Conservation (phyloP, 2,113 vertebrate species). For the Axis porcinus region DNA sequence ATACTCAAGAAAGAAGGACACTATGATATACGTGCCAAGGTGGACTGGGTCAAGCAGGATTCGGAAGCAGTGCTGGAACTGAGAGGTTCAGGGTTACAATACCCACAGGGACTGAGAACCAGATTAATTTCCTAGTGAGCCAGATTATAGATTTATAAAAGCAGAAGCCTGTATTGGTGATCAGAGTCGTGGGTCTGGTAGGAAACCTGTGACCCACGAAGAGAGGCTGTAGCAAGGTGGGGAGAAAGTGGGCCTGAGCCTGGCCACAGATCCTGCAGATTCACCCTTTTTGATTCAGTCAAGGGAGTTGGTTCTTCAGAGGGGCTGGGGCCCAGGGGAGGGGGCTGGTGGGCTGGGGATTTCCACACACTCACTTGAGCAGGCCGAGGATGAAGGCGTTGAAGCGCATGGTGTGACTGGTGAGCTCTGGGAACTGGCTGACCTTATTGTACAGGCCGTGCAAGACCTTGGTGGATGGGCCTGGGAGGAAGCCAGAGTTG, state of each 20-base stretch:
- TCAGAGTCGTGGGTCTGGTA: not conserved
- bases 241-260: not conserved
- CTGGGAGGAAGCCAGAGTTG: constrained; percentile 71
- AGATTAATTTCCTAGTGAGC: not conserved
- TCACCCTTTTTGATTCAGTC: not conserved
- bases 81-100: not conserved
- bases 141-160: not conserved
- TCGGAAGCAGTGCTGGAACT: not conserved
- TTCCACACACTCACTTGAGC: constrained; percentile 89
- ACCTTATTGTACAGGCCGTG: constrained; percentile 92
- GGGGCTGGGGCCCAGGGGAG: not conserved
- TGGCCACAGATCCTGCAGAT: not conserved
- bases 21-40: not conserved
- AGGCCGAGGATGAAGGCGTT: constrained; percentile 97
- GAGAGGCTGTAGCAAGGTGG: not conserved
- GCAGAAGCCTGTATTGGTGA: not conserved
- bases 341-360: not conserved
- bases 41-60: not conserved
- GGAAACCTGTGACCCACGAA: not conserved
- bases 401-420: constrained; percentile 93
- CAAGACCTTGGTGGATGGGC: constrained; percentile 94
- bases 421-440: constrained; percentile 93
- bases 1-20: not conserved
- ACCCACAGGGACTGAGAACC: not conserved
- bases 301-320: not conserved